Evolutionary conservation across 1,140 invertebrate species (phyloP).

Genomic region (Hyposmocoma kahamanoa): DNA sequence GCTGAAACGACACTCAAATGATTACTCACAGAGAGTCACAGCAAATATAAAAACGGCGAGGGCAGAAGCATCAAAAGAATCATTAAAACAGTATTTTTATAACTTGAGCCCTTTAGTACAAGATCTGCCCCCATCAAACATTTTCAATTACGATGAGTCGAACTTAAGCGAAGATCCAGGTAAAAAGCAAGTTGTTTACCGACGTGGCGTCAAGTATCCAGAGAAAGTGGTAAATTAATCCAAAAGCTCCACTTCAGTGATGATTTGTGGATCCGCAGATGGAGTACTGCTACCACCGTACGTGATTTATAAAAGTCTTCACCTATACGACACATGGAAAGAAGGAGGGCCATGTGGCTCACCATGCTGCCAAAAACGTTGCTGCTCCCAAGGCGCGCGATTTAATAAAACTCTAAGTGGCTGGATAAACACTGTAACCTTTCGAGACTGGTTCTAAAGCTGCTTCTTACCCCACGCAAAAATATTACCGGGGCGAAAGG

Average conservation of each 20-base stretch:
- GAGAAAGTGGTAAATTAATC: constrained; percentile 36
- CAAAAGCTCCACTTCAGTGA: constrained; percentile 30
- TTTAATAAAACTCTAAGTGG: constrained; percentile 42
- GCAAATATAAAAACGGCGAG: too few species aligned
- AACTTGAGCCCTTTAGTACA: too few species aligned
- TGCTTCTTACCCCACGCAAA: constrained; percentile 23
- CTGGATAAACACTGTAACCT: constrained; percentile 47
- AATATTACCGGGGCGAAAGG: constrained; percentile 9
- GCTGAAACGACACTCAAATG: too few species aligned
- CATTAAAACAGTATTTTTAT: too few species aligned
- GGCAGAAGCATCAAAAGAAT: too few species aligned
- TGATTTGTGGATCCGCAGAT: constrained; percentile 36
- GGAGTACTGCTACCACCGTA: constrained; percentile 39
- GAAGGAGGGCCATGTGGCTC: constrained; percentile 40
- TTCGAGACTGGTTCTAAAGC: constrained; percentile 44
- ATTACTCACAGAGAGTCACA: too few species aligned
- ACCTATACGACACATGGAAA: constrained; percentile 42
- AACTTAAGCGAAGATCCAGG: constrained; percentile 58
- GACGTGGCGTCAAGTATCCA: constrained; percentile 43
- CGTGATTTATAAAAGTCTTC: constrained; percentile 48
- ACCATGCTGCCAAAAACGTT: too few species aligned
- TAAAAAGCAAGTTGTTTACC: constrained; percentile 31
- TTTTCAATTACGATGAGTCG: constrained; percentile 58
- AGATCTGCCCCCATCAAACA: too few species aligned
- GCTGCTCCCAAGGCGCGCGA: constrained; percentile 15